phyloP scores from a whole-genome alignment of 2,888 invertebrate species.

The Cryptus armator region DNA sequence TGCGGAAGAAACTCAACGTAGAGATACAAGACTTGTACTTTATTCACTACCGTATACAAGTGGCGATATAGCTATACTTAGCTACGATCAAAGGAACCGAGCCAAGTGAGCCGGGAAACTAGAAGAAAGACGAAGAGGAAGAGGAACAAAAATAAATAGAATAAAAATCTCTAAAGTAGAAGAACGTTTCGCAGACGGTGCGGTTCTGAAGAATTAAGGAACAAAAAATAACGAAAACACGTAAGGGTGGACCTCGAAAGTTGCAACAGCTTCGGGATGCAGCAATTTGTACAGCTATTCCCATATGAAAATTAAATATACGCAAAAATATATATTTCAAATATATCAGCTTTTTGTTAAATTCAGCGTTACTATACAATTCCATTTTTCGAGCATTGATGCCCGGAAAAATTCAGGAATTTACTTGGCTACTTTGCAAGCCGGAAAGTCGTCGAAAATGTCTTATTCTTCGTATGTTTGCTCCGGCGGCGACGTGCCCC shows the following conservation, averaged over 20 bases:
- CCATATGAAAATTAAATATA: no score
- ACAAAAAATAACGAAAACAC: neutral
- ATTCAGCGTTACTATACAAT: neutral
- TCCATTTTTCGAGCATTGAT: neutral
- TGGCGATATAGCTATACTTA: neutral
- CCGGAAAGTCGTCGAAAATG: neutral
- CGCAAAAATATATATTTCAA: no score
- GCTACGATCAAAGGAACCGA: slow-evolving; percentile 23
- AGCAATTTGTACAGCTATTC: neutral
- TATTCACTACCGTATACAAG: slow-evolving; percentile 8
- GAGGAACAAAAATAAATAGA: neutral
- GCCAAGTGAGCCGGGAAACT: slow-evolving; percentile 25
- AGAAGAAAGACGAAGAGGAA: neutral
- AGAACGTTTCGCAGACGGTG: neutral
- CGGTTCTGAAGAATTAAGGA: neutral
- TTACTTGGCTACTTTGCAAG: neutral
- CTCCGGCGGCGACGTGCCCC: slow-evolving; percentile 6
- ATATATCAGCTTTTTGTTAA: no score
- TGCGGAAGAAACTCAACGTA: slow-evolving; percentile 1
- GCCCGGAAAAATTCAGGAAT: neutral
- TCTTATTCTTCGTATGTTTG: slow-evolving; percentile 18
- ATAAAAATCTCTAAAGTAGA: neutral
- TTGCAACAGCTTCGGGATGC: neutral
- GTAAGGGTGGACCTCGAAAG: neutral
- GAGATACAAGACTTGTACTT: neutral